Base-by-base conservation (phyloP, 2,888 invertebrate genomes). In the Nemapogon koenigi region DNA sequence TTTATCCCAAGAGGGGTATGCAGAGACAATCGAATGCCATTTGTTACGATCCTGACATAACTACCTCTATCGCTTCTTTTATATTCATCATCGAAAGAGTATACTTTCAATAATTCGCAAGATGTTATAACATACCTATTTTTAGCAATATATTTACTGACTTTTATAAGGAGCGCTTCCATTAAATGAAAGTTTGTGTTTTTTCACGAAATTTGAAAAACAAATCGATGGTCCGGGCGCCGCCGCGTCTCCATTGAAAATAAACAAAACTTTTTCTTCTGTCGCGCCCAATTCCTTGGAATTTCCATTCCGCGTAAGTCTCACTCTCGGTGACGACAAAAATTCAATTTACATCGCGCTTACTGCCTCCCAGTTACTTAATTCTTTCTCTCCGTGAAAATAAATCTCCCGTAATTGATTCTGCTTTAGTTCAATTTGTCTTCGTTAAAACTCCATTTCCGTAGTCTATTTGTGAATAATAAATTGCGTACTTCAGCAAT, bases 401-500 rank as follows among this genome's bases (percentile, higher is more conserved):
- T 71, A 73, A 75, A 71, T 71, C 73, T 70, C 58, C 62, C 63
- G 62, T 73, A 76, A 76, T 73, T 75, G 73, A 72, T 73, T 75
- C 66, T 60, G 71, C 67, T 73, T 71, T 68, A 70, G 68, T 75
- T 70, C 70, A 72, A 73, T 75, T 72, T 73, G 72, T 73, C 73
- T 73, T 75, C 71, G 72, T 75, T 73, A 73, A 73, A 75, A 71
- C 70, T 64, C 73, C 70, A 75, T 75, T 71, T 71, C 67, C 65
- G 57, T 61, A 68, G 71, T 71, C 69, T 71, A 70, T 72, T 71
- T 72, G 70, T 68, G 68, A 71, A 71, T 72, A 71, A 73, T 71
- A 73, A 73, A 73, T 72, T 66, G 63, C 59, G 62, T 58, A 61
- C 64, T 67, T 63, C 60, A 61, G 55, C 60, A 55, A 57, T 65